These are phyloP conservation scores for Anarsia innoxiella DNA, from an alignment of 2,888 invertebrate genomes.

Conservation along the genomic window DNA sequence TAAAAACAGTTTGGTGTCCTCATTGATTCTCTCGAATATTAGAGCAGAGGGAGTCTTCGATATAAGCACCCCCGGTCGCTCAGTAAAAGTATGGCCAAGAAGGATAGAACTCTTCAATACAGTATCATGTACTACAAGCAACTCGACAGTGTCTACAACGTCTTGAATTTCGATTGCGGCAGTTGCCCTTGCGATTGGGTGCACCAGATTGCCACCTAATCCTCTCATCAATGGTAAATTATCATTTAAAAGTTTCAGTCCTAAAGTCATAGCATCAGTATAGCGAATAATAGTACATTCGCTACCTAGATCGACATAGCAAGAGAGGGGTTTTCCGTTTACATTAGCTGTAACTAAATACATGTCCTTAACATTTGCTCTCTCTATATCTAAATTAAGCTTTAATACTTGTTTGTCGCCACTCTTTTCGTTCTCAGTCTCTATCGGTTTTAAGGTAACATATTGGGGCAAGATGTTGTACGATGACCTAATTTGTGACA, in stretches of 20 bases:
- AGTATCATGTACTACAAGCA: conserved; percentile 3
- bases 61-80: conserved; percentile 12
- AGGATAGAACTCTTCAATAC: conserved; percentile 7
- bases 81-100: conserved; percentile 15
- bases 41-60: not conserved
- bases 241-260: not conserved
- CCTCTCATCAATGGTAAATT: conserved; percentile 7
- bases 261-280: conserved; percentile 2
- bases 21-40: not conserved
- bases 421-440: not conserved
- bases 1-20: not conserved
- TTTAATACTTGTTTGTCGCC: not conserved
- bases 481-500: not conserved
- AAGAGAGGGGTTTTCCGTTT: not conserved
- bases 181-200: not conserved
- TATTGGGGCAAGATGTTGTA: not conserved
- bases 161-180: conserved; percentile 1
- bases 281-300: conserved; percentile 4
- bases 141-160: conserved; percentile 2
- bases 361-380: not conserved
- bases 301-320: conserved; percentile 1
- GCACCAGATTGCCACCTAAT: not conserved
- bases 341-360: not conserved
- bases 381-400: not conserved
- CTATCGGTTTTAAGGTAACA: not conserved